These are phyloP conservation scores for Philaenus spumarius DNA, from an alignment of 1,140 invertebrate genomes.

Conservation along the genomic window DNA sequence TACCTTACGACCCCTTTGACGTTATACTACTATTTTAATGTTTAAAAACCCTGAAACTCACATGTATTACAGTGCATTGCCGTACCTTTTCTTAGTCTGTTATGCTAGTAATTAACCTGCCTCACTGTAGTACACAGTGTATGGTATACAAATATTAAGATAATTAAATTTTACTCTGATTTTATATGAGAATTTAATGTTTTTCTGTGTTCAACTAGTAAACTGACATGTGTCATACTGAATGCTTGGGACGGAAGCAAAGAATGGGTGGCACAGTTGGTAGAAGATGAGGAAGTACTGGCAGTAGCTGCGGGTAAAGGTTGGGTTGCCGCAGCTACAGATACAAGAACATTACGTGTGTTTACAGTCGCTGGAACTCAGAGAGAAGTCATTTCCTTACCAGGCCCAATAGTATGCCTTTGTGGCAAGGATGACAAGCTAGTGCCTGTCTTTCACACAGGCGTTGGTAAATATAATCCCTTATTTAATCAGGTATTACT, in stretches of 20 bases:
- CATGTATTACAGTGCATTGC: too few species aligned
- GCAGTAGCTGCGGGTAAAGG: slow-evolving; percentile 63
- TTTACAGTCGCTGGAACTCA: slow-evolving; percentile 82
- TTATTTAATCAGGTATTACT: not conserved
- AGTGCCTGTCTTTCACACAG: slow-evolving; percentile 69
- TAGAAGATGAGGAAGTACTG: slow-evolving; percentile 65
- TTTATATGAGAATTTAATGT: slow-evolving; percentile 4
- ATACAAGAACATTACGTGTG: slow-evolving; percentile 63
- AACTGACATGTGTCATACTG: slow-evolving; percentile 5
- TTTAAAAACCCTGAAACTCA: too few species aligned
- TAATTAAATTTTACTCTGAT: slow-evolving; percentile 11
- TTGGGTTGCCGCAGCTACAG: slow-evolving; percentile 73
- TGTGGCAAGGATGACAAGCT: slow-evolving; percentile 61
- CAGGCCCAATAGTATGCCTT: slow-evolving; percentile 64
- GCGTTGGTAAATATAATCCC: slow-evolving; percentile 41
- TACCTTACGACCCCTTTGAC: too few species aligned
- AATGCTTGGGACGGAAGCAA: slow-evolving; percentile 45
- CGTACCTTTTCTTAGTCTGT: too few species aligned
- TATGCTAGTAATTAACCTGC: too few species aligned
- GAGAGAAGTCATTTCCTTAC: slow-evolving; percentile 63
- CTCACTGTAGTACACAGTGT: too few species aligned
- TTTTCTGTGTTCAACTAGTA: slow-evolving; percentile 19
- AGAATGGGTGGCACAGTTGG: slow-evolving; percentile 77
- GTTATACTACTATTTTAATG: too few species aligned
- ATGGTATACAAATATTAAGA: slow-evolving; percentile 7